phyloP scores from a whole-genome alignment of 2,797 vertebrate genomes.

The Sarcophilus harrisii region DNA sequence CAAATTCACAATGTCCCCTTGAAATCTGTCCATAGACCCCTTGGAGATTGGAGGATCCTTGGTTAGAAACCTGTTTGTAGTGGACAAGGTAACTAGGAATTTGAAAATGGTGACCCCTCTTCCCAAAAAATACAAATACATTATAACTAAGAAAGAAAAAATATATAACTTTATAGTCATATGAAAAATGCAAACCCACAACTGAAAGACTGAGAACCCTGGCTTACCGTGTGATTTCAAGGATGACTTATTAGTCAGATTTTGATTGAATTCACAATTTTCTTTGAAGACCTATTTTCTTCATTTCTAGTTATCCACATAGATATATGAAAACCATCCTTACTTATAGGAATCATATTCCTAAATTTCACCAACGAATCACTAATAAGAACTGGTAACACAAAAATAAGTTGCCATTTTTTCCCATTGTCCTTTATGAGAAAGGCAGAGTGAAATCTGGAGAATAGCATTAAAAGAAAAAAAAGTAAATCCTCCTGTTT shows the following conservation, averaged over 20 bases:
- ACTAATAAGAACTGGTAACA: not conserved
- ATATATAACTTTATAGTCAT: not conserved
- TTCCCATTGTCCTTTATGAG: not conserved
- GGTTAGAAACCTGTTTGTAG: not conserved
- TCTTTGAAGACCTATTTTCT: not conserved
- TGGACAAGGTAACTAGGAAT: not conserved
- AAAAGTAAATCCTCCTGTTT: not conserved
- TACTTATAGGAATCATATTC: not conserved
- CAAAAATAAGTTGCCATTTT: not conserved
- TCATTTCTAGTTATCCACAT: not conserved
- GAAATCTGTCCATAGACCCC: not conserved
- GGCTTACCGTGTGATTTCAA: not conserved
- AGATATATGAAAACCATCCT: not conserved
- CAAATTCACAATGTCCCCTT: not conserved
- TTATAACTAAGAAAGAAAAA: not conserved
- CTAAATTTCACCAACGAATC: not conserved
- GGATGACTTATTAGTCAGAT: not conserved
- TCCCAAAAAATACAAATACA: not conserved
- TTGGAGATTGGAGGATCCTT: not conserved
- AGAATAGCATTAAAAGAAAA: not conserved
- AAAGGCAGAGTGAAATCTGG: not conserved
- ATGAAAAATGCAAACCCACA: not conserved
- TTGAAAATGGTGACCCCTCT: not conserved
- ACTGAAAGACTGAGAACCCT: not conserved
- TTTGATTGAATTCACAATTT: not conserved